Evolutionary conservation across 2,888 invertebrate genomes (phyloP), one percentile per base, ranked within the genome.

Genomic region (Lasioglossum figueresi): DNA sequence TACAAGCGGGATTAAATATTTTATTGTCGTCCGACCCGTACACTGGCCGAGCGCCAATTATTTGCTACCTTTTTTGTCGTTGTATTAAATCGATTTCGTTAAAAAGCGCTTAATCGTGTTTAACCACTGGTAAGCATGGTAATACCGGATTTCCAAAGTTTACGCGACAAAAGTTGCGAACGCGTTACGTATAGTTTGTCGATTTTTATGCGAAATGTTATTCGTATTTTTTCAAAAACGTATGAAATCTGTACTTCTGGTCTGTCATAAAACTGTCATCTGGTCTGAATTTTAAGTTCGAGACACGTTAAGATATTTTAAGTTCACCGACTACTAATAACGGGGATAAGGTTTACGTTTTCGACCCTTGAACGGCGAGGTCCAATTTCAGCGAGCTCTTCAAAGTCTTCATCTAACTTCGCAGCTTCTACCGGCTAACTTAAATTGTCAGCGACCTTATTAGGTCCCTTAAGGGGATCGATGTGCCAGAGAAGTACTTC

Each of bases 401-500:
- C 63, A 31, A 63, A 63, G 31, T 63, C 63, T 63, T 63, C 63
- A 63, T 63, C 75, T 68, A 82, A 45, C 82, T 82, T 71, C 40
- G 40, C 37, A 63, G 63, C 63, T 63, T 63, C 63, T 31, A 34
- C n/a, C 48, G 75, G 75, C 48, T 75, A 75, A 37, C 56, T 48
- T 48, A 73, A 73, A 48, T 63, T 63, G 63, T 63, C 63, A 27
- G 63, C n/a, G 27, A 63, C 31, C 63, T 63, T 70, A 71, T 71
- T 71, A 52, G 78, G n/a, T 27, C 52, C 76, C 76, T 79, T 68
- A 56, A 56, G 56, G n/a, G n/a, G n/a, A 56, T 56, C 56, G n/a
- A 56, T 56, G 56, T 56, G 56, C 56, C n/a, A 12, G 56, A n/a
- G n/a, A 56, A 56, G 12, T 56, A 56, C n/a, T 56, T n/a, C n/a